phyloP scores from a whole-genome alignment of 2,113 vertebrate genomes.

The Macroglossus sobrinus region DNA sequence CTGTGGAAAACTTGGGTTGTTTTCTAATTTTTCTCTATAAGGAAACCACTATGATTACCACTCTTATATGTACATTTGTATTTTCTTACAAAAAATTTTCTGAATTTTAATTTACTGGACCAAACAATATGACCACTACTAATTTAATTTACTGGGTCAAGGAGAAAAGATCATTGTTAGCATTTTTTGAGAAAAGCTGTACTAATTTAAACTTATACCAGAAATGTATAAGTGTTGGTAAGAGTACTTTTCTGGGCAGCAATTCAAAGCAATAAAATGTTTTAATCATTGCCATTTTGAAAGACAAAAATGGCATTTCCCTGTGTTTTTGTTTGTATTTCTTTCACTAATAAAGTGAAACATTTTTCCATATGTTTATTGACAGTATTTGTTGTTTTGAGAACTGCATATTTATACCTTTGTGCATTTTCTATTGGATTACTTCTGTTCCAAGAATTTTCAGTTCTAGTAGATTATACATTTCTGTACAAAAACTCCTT shows the following conservation, averaged over 20 bases:
- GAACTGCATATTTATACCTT: slow-evolving; percentile 5
- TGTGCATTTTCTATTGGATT: not conserved
- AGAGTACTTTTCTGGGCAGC: slow-evolving; percentile 21
- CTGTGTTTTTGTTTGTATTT: not conserved
- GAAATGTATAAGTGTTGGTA: not conserved
- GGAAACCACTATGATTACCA: not conserved
- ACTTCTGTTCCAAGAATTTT: slow-evolving; percentile 15
- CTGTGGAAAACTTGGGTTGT: not conserved
- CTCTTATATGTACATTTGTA: not conserved
- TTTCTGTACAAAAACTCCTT: not conserved
- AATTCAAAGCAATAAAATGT: slow-evolving; percentile 39
- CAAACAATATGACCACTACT: slow-evolving; percentile 12
- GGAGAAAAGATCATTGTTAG: not conserved
- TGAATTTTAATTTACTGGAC: not conserved
- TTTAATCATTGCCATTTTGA: slow-evolving; percentile 7
- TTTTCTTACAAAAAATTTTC: not conserved
- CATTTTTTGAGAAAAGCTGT: slow-evolving; percentile 18
- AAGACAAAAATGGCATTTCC: slow-evolving; percentile 42
- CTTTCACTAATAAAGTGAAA: slow-evolving; percentile 30
- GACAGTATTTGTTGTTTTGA: slow-evolving; percentile 17
- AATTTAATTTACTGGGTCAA: slow-evolving; percentile 10
- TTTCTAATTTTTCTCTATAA: slow-evolving; percentile 34
- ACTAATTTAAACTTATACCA: slow-evolving; percentile 13
- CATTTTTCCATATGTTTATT: not conserved
- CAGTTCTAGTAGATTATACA: not conserved